Conservation (phyloP, 2,888 invertebrate genomes). For the Synergus laeviventris region DNA sequence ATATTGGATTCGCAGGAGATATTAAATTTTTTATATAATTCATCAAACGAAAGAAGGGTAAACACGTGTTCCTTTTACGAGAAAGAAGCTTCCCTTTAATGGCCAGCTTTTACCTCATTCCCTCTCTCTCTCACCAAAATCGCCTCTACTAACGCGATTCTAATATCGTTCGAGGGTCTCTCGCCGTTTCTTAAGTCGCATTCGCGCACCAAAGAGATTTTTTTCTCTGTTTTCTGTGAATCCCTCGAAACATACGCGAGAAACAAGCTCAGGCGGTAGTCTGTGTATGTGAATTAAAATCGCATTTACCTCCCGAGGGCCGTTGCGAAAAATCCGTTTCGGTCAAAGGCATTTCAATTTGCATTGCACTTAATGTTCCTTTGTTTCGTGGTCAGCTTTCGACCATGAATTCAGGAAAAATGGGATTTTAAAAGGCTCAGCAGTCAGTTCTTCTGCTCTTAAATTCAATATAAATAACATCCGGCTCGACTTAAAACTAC, state of each 20-base stretch:
- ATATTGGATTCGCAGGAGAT: neutral
- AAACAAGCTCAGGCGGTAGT: conserved; percentile 28
- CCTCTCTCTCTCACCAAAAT: conserved; percentile 20
- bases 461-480: neutral
- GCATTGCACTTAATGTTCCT: conserved; percentile 40
- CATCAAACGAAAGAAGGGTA: conserved; percentile 8
- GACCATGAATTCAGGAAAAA: neutral
- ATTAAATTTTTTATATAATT: conserved; percentile 18
- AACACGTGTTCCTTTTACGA: conserved; percentile 15
- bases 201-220: conserved; percentile 12
- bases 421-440: neutral
- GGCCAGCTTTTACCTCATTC: conserved; percentile 9
- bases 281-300: conserved; percentile 37
- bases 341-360: conserved; percentile 38
- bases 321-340: conserved; percentile 24
- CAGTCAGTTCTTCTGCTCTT: neutral
- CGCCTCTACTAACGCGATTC: conserved; percentile 30
- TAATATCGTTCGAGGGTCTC: conserved; percentile 38
- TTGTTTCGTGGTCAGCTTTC: conserved; percentile 29
- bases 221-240: conserved; percentile 19
- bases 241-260: conserved; percentile 24
- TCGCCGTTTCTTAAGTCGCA: conserved; percentile 13
- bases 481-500: neutral
- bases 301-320: conserved; percentile 23
- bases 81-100: conserved; percentile 27